Conservation (phyloP, 2,797 vertebrate genomes). For the Sebastes aleutianus region DNA sequence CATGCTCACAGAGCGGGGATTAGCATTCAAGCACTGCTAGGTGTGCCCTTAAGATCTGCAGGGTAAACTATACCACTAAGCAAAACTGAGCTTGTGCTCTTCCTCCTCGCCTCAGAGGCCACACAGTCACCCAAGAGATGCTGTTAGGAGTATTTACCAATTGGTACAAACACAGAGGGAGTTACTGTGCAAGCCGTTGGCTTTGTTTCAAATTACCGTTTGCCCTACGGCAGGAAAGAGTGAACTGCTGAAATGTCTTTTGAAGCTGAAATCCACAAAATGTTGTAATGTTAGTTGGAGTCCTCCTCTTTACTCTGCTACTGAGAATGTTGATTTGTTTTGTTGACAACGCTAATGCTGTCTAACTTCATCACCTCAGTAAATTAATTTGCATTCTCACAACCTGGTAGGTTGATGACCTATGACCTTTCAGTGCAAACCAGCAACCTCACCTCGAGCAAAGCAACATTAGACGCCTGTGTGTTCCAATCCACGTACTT, state of each 20-base stretch:
- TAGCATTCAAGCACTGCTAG: conserved; percentile 14
- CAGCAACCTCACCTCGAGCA: not conserved
- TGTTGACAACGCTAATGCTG: not conserved
- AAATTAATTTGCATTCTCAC: not conserved
- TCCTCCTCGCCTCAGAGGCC: conserved; percentile 12
- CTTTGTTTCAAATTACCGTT: not conserved
- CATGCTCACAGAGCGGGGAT: conserved; percentile 17
- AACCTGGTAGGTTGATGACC: not conserved
- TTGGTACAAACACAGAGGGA: not conserved
- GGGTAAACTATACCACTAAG: conserved; percentile 3
- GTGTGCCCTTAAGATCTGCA: not conserved
- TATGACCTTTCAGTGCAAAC: not conserved
- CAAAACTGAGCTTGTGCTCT: conserved; percentile 7
- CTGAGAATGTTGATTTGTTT: not conserved
- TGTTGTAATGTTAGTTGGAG: not conserved
- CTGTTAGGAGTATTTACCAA: conserved; percentile 29
- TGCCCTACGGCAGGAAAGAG: not conserved
- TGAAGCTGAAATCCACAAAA: not conserved
- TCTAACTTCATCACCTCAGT: not conserved
- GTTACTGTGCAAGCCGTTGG: conserved; percentile 1
- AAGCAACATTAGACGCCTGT: too few species aligned
- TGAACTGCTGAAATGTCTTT: not conserved
- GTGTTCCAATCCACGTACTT: too few species aligned
- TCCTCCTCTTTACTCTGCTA: not conserved
- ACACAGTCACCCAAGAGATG: conserved; percentile 23